Percentiles rank a stretch among this genome's conserved stretches.
phyloP scores from a whole-genome alignment of 2,888 invertebrate genomes.

The Antheraea yamamai region DNA sequence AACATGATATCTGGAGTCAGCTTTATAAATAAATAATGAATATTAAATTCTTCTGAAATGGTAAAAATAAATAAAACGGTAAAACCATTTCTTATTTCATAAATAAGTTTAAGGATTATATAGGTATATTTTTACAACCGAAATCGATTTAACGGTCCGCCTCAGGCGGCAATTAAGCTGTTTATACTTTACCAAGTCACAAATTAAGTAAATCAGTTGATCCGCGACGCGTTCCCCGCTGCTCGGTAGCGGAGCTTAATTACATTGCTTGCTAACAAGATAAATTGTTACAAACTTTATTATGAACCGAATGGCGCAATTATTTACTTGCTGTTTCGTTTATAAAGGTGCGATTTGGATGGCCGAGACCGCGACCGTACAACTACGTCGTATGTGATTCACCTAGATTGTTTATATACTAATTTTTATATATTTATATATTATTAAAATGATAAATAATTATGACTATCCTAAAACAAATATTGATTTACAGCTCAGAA shows the following conservation, averaged over 20 bases:
- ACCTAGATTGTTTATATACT: neutral
- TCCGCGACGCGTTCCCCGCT: neutral
- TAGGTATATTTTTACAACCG: neutral
- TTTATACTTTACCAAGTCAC: slow-evolving; percentile 12
- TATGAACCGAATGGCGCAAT: slow-evolving; percentile 11
- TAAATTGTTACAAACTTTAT: slow-evolving; percentile 19
- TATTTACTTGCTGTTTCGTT: slow-evolving; percentile 4
- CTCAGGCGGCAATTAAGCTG: slow-evolving; percentile 1
- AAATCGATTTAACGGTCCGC: slow-evolving; percentile 9
- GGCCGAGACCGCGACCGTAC: neutral
- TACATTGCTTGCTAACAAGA: slow-evolving; percentile 18
- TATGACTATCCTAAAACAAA: no score
- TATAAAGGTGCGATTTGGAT: neutral
- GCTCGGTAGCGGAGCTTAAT: slow-evolving; percentile 16
- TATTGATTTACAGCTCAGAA: no score
- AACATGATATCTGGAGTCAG: no score
- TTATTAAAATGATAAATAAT: no score
- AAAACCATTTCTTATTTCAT: neutral
- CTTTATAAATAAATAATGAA: no score
- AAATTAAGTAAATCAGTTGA: slow-evolving; percentile 20
- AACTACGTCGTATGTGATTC: neutral
- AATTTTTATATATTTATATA: neutral
- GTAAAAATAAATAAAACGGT: neutral
- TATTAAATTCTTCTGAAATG: no score
- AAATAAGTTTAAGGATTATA: neutral